Percentiles rank a stretch among this genome's conserved stretches.
Evolutionary conservation across 2,888 invertebrate species (phyloP).

Genomic region (Anagyrus pseudococci): DNA sequence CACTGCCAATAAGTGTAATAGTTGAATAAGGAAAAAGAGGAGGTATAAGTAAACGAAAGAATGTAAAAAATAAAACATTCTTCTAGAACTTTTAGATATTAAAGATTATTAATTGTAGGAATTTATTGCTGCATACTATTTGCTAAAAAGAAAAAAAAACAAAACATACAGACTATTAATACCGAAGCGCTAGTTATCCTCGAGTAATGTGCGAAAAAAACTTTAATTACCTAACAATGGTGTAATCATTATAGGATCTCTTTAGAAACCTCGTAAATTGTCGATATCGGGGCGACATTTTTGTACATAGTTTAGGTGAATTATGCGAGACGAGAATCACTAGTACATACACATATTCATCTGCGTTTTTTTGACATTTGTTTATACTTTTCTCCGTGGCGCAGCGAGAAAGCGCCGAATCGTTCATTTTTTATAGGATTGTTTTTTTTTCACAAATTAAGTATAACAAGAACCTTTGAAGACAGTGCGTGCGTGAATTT

Average conservation of each 20-base stretch:
- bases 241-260: conserved; percentile 37
- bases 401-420: conserved; percentile 20
- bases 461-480: too few relatives aligned
- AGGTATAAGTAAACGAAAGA: conserved; percentile 14
- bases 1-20: conserved; percentile 61
- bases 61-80: conserved; percentile 11
- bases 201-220: conserved; percentile 21
- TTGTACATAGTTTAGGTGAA: conserved; percentile 39
- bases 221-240: conserved; percentile 32
- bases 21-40: conserved; percentile 37
- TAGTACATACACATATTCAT: conserved; percentile 13
- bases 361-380: conserved; percentile 14
- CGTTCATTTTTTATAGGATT: conserved; percentile 18
- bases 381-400: conserved; percentile 3
- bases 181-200: conserved; percentile 26
- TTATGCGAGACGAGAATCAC: conserved; percentile 34
- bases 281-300: conserved; percentile 16
- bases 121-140: conserved; percentile 33
- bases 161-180: conserved; percentile 29
- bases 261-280: conserved; percentile 25
- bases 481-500: too few relatives aligned
- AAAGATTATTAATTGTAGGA: conserved; percentile 37
- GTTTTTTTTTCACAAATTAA: conserved; percentile 16
- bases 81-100: conserved; percentile 33
- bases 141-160: conserved; percentile 22